Evolutionary conservation across 2,888 invertebrate genomes (phyloP).

Genomic region (Cheilosia urbana): DNA sequence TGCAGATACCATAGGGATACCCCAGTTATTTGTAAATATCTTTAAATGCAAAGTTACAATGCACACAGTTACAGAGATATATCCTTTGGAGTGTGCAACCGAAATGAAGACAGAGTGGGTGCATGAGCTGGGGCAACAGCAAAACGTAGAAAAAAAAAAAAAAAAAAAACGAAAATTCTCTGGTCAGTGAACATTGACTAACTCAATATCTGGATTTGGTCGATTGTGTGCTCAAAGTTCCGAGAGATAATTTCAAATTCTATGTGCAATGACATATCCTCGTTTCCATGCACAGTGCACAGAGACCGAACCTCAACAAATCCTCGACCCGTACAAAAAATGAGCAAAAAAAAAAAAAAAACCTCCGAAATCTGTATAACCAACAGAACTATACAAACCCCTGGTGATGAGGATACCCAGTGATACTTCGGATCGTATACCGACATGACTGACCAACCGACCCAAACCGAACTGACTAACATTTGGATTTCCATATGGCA

Average conservation of each 20-base stretch:
- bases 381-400: slow-evolving; percentile 36
- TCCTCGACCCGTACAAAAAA: slow-evolving; percentile 18
- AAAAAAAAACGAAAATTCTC: slow-evolving; percentile 66
- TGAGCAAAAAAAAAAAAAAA: not conserved
- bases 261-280: slow-evolving; percentile 71
- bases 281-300: slow-evolving; percentile 48
- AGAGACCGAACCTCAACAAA: slow-evolving; percentile 38
- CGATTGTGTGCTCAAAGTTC: slow-evolving; percentile 76
- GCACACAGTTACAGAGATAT: slow-evolving; percentile 35
- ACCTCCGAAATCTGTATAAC: not conserved
- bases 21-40: slow-evolving; percentile 64
- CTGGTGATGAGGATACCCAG: slow-evolving; percentile 44
- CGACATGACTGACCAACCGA: slow-evolving; percentile 39
- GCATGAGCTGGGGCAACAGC: not conserved
- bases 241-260: slow-evolving; percentile 76
- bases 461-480: slow-evolving; percentile 56
- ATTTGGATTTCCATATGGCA: slow-evolving; percentile 64
- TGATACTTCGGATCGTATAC: slow-evolving; percentile 42
- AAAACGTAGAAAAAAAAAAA: slow-evolving; percentile 39
- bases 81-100: not conserved
- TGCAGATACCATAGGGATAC: slow-evolving; percentile 44
- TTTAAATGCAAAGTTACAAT: slow-evolving; percentile 65
- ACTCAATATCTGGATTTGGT: slow-evolving; percentile 76
- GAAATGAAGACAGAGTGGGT: not conserved
- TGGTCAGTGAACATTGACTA: slow-evolving; percentile 75